phyloP scores from a whole-genome alignment of 2,113 vertebrate genomes.

The human (Homo sapiens) region GRCh38 chr12:1858001-1858500 shows the following conservation, averaged over 20 bases:
- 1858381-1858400: neutral
- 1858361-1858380: neutral
- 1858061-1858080: too few species aligned
- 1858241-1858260: neutral
- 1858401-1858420: too few species aligned
- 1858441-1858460: neutral
- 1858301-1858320: neutral
- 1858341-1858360: neutral
- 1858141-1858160: neutral
- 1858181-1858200: too few species aligned
- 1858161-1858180: neutral
- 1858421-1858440: accelerated
- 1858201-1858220: neutral
- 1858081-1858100: neutral
- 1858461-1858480: neutral
- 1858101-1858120: neutral
- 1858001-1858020: neutral
- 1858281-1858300: neutral
- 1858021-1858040: neutral
- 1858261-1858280: neutral
- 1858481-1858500: neutral
- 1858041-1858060: accelerated
- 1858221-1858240: neutral
- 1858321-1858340: neutral
- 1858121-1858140: neutral